Base-by-base conservation (phyloP, 2,888 invertebrate genomes). In the Chironomus tentans region DNA sequence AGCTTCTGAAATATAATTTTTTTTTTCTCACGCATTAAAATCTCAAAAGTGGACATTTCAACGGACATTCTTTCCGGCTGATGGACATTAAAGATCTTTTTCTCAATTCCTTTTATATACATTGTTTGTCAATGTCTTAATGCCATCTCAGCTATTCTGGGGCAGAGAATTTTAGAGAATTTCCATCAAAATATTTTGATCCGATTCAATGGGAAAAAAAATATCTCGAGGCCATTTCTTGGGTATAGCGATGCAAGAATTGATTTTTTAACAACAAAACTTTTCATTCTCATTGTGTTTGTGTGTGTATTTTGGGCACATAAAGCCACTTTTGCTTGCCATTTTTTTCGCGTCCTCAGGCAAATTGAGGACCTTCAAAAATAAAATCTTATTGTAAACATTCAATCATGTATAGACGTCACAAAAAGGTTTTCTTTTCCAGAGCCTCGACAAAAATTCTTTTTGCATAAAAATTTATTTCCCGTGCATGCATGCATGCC, bases 131-230 rank as follows among this genome's bases (percentile, higher is more conserved):
- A 38, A 38, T 38, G 38, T 38, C 38, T 38, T 38, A 38, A 38
- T 38, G 38, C 38, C 10, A 28, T 28, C 28, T 28, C 28, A 5
- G 28, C 28, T 5, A 28, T 28, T 28, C 28, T 5, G 28, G 38
- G 38, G 38, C 7, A 38, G 56, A 56, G 18, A 18, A 6, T 10
- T 21, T 15, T 12, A 70, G 22, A 48, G n/a, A n/a, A 71, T n/a
- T 22, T 74, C 47, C 47, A 68, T 74, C 65, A 68, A 74, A 74
- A 74, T 68, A 65, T 68, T 74, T 74, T 74, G 68, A 68, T 68
- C 68, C 7, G 24, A 65, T 65, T 50, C 21, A 10, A 47, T 70
- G 68, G 6, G n/a, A 68, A 24, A n/a, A 15, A 12, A 28, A 24
- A 38, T 15, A n/a, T 38, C n/a, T 22, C 22, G 13, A 21, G 22